Conservation (phyloP, 2,888 invertebrate species). For the Cataglyphis altisquamis region DNA sequence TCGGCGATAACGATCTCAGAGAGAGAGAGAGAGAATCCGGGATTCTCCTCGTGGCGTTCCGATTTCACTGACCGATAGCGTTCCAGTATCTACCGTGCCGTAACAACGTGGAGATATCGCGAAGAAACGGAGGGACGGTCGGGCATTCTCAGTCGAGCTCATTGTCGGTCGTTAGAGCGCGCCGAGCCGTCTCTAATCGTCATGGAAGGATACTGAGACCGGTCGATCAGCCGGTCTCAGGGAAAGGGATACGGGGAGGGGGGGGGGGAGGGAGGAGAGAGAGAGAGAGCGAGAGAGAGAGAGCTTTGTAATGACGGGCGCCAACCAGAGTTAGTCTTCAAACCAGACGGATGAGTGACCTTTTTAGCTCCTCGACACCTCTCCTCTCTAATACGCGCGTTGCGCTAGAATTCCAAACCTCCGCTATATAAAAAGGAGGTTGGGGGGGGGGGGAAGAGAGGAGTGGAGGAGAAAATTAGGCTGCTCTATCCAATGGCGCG, state of each 20-base stretch:
- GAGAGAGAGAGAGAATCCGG: background rate
- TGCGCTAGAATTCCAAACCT: slow-evolving; percentile 42
- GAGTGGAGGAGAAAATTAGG: background rate
- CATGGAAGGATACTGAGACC: slow-evolving; percentile 42
- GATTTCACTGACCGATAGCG: slow-evolving; percentile 47
- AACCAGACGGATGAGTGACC: slow-evolving; percentile 65
- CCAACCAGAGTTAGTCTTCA: slow-evolving; percentile 49
- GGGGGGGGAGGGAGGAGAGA: background rate
- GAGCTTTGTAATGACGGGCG: slow-evolving; percentile 60
- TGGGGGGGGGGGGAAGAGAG: background rate
- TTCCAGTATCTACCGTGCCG: slow-evolving; percentile 43
- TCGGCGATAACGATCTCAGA: slow-evolving; percentile 29
- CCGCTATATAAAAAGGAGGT: background rate
- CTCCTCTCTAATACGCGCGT: slow-evolving; percentile 10
- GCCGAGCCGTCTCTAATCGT: slow-evolving; percentile 51
- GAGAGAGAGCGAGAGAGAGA: background rate
- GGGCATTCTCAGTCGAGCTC: slow-evolving; percentile 34
- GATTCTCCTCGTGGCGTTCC: slow-evolving; percentile 6
- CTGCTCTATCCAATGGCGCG: slow-evolving; percentile 18
- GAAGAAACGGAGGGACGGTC: background rate
- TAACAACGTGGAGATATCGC: slow-evolving; percentile 25
- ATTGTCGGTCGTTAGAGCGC: slow-evolving; percentile 48
- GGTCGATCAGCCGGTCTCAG: background rate
- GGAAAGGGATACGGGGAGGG: background rate
- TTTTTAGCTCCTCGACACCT: slow-evolving; percentile 56